A percentile compares a stretch with the other conserved stretches of the same genome.
Evolutionary conservation across 1,140 invertebrate genomes (phyloP).

Genomic region (Caerostris extrusa): DNA sequence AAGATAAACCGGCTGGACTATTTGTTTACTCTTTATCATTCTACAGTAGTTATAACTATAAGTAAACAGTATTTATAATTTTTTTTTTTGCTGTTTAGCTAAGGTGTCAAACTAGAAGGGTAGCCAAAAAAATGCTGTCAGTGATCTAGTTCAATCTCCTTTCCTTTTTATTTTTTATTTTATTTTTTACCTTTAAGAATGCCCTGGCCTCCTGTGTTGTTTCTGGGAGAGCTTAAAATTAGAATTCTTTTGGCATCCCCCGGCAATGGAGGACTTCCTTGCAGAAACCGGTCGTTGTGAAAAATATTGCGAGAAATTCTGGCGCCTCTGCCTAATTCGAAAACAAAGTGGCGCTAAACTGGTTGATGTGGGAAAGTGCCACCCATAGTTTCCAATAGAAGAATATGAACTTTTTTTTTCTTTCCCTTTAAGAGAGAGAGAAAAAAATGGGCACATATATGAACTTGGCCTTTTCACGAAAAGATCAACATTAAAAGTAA

Average conservation of each 20-base stretch:
- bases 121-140: background rate
- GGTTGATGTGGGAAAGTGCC: background rate
- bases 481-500: no score
- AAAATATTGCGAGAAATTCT: background rate
- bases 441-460: background rate
- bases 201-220: background rate
- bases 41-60: no score
- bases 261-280: background rate
- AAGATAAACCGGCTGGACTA: no score
- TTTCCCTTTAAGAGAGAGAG: background rate
- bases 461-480: background rate
- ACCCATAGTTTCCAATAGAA: background rate
- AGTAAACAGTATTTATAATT: no score
- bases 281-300: background rate
- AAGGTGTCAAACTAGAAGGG: background rate
- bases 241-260: background rate
- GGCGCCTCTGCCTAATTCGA: background rate
- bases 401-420: background rate
- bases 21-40: no score
- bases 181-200: background rate
- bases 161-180: background rate
- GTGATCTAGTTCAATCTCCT: slow-evolving; percentile 14
- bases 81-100: background rate
- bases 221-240: slow-evolving; percentile 16
- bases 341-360: background rate